A percentile compares a stretch with the other conserved stretches of the same genome.
Evolutionary conservation across 2,113 vertebrate species (phyloP).

Genomic region (Psilopsiagon aurifrons): DNA sequence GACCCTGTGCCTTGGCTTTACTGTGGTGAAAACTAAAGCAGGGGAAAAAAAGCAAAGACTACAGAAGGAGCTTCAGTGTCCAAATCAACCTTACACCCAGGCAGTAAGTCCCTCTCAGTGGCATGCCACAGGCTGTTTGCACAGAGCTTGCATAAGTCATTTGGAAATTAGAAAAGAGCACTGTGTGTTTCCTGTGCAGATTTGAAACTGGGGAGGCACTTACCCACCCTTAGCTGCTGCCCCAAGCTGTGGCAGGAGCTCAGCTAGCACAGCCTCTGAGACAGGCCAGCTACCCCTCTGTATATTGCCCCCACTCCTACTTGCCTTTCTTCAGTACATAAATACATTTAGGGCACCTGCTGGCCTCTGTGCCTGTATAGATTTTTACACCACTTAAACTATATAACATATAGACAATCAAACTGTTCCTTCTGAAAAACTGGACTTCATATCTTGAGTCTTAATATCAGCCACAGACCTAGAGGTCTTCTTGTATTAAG

Average conservation of each 20-base stretch:
- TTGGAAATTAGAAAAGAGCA: constrained; percentile 60
- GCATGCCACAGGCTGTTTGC: constrained; percentile 40
- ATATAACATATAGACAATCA: not conserved
- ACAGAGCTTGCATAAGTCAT: constrained; percentile 55
- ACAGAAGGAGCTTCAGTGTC: constrained; percentile 24
- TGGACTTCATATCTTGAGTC: not conserved
- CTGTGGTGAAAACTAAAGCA: not conserved
- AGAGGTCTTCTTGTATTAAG: not conserved
- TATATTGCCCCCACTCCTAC: not conserved
- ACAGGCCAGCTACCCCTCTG: not conserved
- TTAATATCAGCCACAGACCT: not conserved
- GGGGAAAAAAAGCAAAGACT: not conserved
- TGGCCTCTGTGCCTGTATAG: not conserved
- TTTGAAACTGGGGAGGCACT: not conserved
- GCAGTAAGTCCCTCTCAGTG: constrained; percentile 60
- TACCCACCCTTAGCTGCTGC: not conserved
- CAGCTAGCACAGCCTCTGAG: not conserved
- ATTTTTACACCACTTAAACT: not conserved
- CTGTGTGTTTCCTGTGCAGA: not conserved
- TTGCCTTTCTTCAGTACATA: not conserved
- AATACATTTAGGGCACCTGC: not conserved
- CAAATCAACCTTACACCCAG: constrained; percentile 34
- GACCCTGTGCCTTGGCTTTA: not conserved
- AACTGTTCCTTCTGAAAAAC: not conserved
- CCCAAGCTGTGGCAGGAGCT: not conserved